These are phyloP conservation scores for Chromoteleia sp. DNA, from an alignment of 2,888 invertebrate genomes.

Conservation along the genomic window DNA sequence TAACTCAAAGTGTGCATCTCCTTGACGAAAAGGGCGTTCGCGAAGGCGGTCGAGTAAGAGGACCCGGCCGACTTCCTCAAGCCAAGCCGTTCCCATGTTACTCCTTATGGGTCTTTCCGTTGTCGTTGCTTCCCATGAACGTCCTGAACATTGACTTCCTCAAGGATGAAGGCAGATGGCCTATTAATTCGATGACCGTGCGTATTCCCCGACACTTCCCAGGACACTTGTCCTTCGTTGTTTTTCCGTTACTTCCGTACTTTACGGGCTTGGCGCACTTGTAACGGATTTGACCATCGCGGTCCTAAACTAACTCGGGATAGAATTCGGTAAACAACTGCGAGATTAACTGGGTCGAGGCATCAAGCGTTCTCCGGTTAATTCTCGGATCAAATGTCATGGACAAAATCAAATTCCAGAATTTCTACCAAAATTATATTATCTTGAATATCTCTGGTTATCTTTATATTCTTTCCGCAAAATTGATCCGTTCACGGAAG, in stretches of 20 bases:
- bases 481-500: no score
- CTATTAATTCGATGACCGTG: conserved; percentile 81
- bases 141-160: conserved; percentile 84
- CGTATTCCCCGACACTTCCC: conserved; percentile 66
- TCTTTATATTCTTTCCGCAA: no score
- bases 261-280: conserved; percentile 19
- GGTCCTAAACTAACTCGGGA: neutral
- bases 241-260: conserved; percentile 74
- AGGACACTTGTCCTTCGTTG: conserved; percentile 75
- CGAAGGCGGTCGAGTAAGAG: conserved; percentile 72
- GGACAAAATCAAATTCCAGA: no score
- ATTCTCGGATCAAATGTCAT: no score
- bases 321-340: neutral
- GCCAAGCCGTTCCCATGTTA: conserved; percentile 82
- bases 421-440: no score
- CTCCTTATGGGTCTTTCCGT: conserved; percentile 83
- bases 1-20: conserved; percentile 66
- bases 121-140: conserved; percentile 84
- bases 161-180: conserved; percentile 82
- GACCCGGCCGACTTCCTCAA: conserved; percentile 71
- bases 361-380: neutral
- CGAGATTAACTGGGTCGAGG: neutral
- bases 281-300: conserved; percentile 49
- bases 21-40: conserved; percentile 70
- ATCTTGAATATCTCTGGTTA: no score